Base-by-base conservation (phyloP, 2,113 vertebrate genomes). In the Myotis yumanensis region DNA sequence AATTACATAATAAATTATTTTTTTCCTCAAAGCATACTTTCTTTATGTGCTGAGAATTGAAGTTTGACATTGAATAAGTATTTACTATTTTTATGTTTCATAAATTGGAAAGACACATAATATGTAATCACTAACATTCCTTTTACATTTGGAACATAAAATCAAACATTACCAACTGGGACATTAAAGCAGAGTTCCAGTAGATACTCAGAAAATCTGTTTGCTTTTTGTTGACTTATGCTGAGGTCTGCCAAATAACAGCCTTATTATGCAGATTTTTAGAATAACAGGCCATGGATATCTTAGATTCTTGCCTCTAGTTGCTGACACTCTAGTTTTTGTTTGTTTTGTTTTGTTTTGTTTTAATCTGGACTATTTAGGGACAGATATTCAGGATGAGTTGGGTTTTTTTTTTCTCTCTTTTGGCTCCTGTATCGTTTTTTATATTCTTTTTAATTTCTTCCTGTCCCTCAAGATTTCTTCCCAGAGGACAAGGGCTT, bases 231-330 rank as follows among this genome's bases (percentile, higher is more conserved):
- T 95, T 96, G 91, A 94, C 86, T 94, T 89, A 66, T 22, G 48
- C 89, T 92, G 91, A 96, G 57, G 18, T 94, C 57, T 84, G 89
- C 89, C 91, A 86, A 48, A 57, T 35, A 76, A 46, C 76, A 86
- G 81, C 68, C 91, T 88, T 71, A 23, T 92, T 93, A 90, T 79
- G 66, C 82, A 86, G 86, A 91, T 87, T 77, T 85, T 95, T 85
- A 72, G 71, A 85, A 59, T 96, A 87, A 73, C 43, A 93, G 80
- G 28, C 69, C 69, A 7, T 48, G 84, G 79, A 32, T 94, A 66
- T 76, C 87, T 92, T 66, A 71, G 83, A 76, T 40, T 83, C 76
- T 68, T 25, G 40, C 64, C 12, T 89, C 52, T n/a, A 77, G 48
- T 62, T 62, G 83, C 90, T 84, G 87, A 94, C 73, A 85, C n/a